Evolutionary conservation across 2,888 invertebrate genomes (phyloP), one percentile per base, ranked within the genome.

Genomic region (Halictus ligatus): DNA sequence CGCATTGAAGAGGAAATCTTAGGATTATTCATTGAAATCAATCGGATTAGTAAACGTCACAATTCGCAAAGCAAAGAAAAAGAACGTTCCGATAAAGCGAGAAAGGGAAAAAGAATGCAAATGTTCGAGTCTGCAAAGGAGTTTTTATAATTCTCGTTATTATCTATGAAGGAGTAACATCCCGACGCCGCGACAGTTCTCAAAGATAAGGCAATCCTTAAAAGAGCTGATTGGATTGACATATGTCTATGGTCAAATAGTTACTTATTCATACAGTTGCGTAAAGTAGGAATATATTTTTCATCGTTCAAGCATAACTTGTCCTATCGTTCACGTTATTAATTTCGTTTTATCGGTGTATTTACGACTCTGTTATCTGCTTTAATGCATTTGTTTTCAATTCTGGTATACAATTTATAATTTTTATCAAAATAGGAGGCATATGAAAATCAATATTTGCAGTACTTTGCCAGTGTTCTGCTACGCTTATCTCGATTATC

Each of bases 361-460:
- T 67, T 35, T 35, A 46, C 64, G 35, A 58, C 58, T 40, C 29
- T 54, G 54, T 76, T 76, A 82, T 83, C 82, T 12, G 43, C n/a
- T 46, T 25, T 21, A 21, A 46, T 73, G 50, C 76, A 54, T 77
- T 77, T 73, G 50, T 72, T 83, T 75, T 40, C 25, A 69, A 73
- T 77, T 64, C n/a, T 46, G 60, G 50, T 15, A 29, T 35, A 25
- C 13, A 76, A 46, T 18, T 60, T 75, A 48, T 72, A 72, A 75
- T 50, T 76, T 29, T 54, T 72, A 75, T 83, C 43, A 18, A 64
- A 75, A 72, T 81, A 81, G 50, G n/a, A 82, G 29, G n/a, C 13
- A 73, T 6, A 46, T 43, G 43, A 72, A 40, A 25, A 35, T 71
- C 13, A 71, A 75, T 54, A 40, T 15, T 67, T 35, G 3, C 18